Conservation (phyloP, 2,888 invertebrate species). For the Clivina fossor region DNA sequence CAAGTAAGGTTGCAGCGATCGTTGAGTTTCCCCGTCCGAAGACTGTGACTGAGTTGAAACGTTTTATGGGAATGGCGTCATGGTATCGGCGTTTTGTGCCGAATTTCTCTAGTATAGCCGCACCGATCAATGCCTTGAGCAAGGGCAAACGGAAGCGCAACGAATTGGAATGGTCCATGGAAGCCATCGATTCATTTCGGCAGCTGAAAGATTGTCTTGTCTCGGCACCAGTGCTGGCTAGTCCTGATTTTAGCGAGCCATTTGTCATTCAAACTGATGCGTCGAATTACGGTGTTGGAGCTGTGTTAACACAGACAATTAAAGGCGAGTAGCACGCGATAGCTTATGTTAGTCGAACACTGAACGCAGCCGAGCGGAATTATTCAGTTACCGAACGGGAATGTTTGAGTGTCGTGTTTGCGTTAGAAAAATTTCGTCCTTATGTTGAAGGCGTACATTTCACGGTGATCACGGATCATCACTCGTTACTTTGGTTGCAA, state of each 20-base stretch:
- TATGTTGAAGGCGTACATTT: neutral
- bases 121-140: neutral
- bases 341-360: neutral
- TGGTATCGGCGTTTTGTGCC: constrained; percentile 4
- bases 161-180: neutral
- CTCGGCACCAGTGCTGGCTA: neutral
- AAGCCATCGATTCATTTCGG: neutral
- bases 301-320: neutral
- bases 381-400: neutral
- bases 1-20: neutral
- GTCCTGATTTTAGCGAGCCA: neutral
- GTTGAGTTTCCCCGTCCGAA: neutral
- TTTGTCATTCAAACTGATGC: neutral
- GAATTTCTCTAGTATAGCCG: neutral
- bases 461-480: neutral
- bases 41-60: neutral
- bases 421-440: neutral
- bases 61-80: neutral
- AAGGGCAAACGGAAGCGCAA: neutral
- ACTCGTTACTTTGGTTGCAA: neutral
- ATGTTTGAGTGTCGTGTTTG: neutral
- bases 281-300: neutral
- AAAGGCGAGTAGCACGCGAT: neutral
- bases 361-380: neutral
- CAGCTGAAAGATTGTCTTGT: neutral